Evolutionary conservation across 2,888 invertebrate species (phyloP).

Genomic region (Cantharis rufa): DNA sequence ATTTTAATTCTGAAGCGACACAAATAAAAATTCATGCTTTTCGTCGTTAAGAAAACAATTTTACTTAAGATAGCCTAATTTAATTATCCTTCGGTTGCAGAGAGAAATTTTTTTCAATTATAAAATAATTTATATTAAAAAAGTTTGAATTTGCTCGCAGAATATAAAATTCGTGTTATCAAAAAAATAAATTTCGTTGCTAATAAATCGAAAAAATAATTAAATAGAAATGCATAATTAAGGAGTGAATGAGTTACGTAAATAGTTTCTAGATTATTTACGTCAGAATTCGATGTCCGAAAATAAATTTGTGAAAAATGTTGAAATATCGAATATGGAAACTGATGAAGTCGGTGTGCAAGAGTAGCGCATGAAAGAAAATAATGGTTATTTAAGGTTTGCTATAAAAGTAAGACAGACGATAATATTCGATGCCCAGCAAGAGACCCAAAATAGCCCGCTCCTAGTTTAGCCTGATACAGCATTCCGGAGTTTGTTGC

Average conservation of each 20-base stretch:
- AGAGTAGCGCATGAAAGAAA: constrained; percentile 10
- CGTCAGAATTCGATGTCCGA: constrained; percentile 1
- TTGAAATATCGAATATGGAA: neutral
- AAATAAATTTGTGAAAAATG: neutral
- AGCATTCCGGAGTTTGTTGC: constrained; percentile 35
- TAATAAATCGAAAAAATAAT: neutral
- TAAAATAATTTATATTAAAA: neutral
- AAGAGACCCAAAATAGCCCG: constrained; percentile 40
- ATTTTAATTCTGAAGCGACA: neutral
- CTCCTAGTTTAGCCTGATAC: constrained; percentile 45
- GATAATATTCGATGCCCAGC: constrained; percentile 25
- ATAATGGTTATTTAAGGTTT: constrained; percentile 10
- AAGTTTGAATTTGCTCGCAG: neutral
- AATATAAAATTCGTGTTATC: neutral
- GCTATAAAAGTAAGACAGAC: constrained; percentile 18
- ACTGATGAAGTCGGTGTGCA: neutral
- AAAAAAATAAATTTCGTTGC: neutral
- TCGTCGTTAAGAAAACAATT: neutral
- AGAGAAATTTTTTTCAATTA: neutral
- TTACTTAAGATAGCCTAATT: neutral
- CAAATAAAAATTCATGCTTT: neutral
- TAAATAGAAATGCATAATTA: neutral
- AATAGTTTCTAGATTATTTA: neutral
- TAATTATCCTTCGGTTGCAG: neutral
- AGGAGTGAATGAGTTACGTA: neutral